Evolutionary conservation across 2,797 vertebrate genomes (phyloP).

Genomic region (Acomys russatus): DNA sequence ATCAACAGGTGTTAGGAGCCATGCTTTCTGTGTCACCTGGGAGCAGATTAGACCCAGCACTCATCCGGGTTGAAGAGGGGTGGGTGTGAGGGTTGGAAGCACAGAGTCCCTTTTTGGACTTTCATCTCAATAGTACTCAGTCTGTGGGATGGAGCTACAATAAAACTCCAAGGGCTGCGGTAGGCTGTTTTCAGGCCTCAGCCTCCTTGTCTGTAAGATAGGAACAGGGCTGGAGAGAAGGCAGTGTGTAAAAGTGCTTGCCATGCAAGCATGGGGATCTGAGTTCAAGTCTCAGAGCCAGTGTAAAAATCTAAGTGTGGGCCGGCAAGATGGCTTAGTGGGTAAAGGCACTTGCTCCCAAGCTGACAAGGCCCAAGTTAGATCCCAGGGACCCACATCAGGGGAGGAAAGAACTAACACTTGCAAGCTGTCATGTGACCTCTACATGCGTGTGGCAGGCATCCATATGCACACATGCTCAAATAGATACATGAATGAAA

Average conservation of each 20-base stretch:
- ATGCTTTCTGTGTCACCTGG: neutral
- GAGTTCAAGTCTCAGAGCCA: neutral
- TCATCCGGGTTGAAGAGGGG: neutral
- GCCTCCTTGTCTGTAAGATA: neutral
- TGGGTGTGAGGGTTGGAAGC: neutral
- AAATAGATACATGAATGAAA: neutral
- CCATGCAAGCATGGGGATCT: neutral
- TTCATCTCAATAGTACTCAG: neutral
- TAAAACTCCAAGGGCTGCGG: no score
- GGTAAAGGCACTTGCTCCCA: neutral
- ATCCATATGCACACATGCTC: no score
- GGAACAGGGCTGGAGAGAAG: neutral
- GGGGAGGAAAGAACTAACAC: neutral
- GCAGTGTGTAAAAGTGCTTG: neutral
- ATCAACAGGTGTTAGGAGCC: neutral
- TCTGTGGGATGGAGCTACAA: neutral
- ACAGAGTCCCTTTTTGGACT: neutral
- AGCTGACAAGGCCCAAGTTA: neutral
- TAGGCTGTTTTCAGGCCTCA: neutral
- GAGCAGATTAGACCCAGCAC: neutral
- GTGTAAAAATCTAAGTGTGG: neutral
- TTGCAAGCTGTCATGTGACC: neutral
- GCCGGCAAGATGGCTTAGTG: neutral
- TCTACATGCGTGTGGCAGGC: no score
- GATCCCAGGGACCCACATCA: neutral